Conservation (phyloP, 2,888 invertebrate genomes). For the Hesperia comma region DNA sequence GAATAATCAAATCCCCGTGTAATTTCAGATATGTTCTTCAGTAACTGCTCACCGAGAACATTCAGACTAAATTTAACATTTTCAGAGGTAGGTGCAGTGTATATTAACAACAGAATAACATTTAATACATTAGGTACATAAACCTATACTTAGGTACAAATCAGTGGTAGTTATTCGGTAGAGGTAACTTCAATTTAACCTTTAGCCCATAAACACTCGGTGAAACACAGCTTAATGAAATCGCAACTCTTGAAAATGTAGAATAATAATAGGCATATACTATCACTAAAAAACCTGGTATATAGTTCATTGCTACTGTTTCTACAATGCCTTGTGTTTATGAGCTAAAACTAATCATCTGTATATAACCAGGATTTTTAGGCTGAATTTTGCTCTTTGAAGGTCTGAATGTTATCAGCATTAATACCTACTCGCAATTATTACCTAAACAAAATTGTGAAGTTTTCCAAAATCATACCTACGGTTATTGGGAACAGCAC, state of each 20-base stretch:
- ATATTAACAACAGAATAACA: background rate
- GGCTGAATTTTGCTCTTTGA: no score
- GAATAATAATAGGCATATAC: background rate
- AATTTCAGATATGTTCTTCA: conserved; percentile 83
- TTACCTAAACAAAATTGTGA: no score
- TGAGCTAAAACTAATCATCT: background rate
- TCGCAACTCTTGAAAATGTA: conserved; percentile 5
- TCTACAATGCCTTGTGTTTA: conserved; percentile 14
- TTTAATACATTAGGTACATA: background rate
- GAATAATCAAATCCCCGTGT: conserved; percentile 15
- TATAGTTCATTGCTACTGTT: background rate
- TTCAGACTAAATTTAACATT: conserved; percentile 92
- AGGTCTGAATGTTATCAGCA: no score
- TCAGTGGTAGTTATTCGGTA: conserved; percentile 4
- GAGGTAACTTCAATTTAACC: background rate
- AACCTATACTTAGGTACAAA: background rate
- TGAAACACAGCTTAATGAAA: conserved; percentile 14
- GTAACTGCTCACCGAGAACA: conserved; percentile 91
- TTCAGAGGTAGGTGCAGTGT: conserved; percentile 86
- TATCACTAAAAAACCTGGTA: background rate
- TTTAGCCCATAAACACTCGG: conserved; percentile 8
- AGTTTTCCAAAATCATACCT: no score
- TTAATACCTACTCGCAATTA: no score
- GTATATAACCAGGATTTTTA: background rate
- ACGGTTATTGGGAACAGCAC: no score